Percentiles rank a stretch among this genome's conserved stretches.
Evolutionary conservation across 2,797 vertebrate genomes (phyloP).

Genomic region (Xenops minutus): DNA sequence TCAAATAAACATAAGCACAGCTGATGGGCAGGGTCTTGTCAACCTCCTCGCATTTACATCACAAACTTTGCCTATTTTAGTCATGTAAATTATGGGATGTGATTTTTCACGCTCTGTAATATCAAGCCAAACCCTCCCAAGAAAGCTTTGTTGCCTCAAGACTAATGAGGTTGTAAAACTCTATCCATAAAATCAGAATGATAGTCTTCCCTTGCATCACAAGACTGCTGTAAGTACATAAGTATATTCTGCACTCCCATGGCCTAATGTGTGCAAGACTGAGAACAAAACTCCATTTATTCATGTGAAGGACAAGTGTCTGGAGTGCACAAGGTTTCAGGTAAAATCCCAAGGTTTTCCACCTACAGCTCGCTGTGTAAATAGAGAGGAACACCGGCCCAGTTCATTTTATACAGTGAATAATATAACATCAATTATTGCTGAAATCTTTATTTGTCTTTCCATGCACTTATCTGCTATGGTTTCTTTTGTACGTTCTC

Average conservation of each 20-base stretch:
- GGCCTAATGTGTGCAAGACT: background rate
- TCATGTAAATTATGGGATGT: constrained; percentile 31
- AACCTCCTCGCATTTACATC: constrained; percentile 22
- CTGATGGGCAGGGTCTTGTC: background rate
- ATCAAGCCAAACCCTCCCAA: constrained; percentile 47
- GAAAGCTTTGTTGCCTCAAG: constrained; percentile 62
- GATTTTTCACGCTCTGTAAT: constrained; percentile 62
- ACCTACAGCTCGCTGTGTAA: background rate
- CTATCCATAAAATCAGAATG: constrained; percentile 67
- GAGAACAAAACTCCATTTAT: constrained; percentile 32
- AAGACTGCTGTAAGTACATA: constrained; percentile 18
- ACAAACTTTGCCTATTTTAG: constrained; percentile 15
- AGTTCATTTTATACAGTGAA: constrained; percentile 1
- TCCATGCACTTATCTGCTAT: background rate
- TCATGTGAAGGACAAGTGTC: background rate
- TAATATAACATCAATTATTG: constrained; percentile 30
- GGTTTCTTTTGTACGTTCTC: constrained; percentile 27
- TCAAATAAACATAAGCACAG: background rate
- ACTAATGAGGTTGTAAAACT: constrained; percentile 70
- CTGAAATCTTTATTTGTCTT: constrained; percentile 52
- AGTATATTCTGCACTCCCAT: background rate
- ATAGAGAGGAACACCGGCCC: background rate
- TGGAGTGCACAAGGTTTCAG: background rate
- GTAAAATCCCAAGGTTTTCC: constrained; percentile 34
- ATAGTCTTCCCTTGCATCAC: constrained; percentile 11